A percentile compares a stretch with the other conserved stretches of the same genome.
phyloP scores from a whole-genome alignment of 2,888 invertebrate species.

The Zhuqinia jingwanae region DNA sequence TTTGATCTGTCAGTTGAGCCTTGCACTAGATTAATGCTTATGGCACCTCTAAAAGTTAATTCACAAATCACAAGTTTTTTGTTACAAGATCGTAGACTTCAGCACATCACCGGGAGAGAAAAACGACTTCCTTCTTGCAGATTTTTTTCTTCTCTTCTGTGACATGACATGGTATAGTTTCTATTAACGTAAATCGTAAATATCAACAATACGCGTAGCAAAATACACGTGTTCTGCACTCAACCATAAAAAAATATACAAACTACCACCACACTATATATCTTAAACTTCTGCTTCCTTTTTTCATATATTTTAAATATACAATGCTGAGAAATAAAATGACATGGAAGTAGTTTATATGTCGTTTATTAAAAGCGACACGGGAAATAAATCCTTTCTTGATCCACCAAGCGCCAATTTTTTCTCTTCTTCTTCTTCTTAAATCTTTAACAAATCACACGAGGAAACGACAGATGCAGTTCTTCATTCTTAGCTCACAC shows the following conservation, averaged over 20 bases:
- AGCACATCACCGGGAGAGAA: not conserved
- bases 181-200: not conserved
- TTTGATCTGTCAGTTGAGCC: conserved; percentile 50
- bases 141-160: conserved; percentile 19
- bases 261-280: not conserved
- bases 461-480: conserved; percentile 25
- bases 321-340: not conserved
- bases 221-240: conserved; percentile 1
- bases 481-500: too few relatives aligned
- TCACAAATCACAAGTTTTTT: conserved; percentile 50
- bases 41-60: conserved; percentile 48
- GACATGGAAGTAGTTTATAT: not conserved
- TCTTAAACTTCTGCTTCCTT: too few relatives aligned
- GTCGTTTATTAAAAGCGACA: conserved; percentile 42
- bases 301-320: too few relatives aligned
- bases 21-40: conserved; percentile 50
- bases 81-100: not conserved
- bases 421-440: conserved; percentile 26
- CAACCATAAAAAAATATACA: not conserved
- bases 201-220: conserved; percentile 3
- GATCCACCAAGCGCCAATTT: conserved; percentile 45
- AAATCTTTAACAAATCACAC: conserved; percentile 54
- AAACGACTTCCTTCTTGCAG: conserved; percentile 26
- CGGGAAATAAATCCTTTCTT: conserved; percentile 36
- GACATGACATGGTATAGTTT: too few relatives aligned